A percentile compares a stretch with the other conserved stretches of the same genome.
Conservation (phyloP, 1,140 invertebrate species). For the Drosophila nannoptera region DNA sequence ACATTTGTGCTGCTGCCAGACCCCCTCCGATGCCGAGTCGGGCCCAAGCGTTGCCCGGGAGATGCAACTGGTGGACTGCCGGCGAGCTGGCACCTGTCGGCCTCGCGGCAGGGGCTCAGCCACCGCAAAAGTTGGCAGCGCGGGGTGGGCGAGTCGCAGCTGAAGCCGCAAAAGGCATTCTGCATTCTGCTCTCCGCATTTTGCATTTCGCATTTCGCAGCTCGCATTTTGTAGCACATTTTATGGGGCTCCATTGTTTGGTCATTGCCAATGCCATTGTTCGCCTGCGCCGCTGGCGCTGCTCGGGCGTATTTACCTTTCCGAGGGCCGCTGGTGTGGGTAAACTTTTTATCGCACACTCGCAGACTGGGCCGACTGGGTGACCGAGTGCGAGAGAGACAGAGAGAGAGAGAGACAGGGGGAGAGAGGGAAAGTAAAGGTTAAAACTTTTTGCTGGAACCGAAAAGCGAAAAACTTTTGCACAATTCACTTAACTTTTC, state of each 20-base stretch:
- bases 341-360: slow-evolving; percentile 33
- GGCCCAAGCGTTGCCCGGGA: slow-evolving; percentile 22
- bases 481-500: slow-evolving; percentile 77
- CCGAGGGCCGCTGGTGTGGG: slow-evolving; percentile 37
- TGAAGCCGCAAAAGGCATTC: slow-evolving; percentile 73
- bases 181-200: no score
- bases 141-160: slow-evolving; percentile 35
- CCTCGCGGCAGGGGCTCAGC: slow-evolving; percentile 45
- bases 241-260: slow-evolving; percentile 63
- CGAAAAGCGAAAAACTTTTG: slow-evolving; percentile 67
- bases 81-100: slow-evolving; percentile 2
- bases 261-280: slow-evolving; percentile 58
- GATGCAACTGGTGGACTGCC: slow-evolving; percentile 44
- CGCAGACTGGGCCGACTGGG: slow-evolving; percentile 3
- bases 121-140: slow-evolving; percentile 58
- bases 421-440: neutral
- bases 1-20: no score
- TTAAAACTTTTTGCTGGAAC: slow-evolving; percentile 56
- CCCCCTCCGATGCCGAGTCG: neutral
- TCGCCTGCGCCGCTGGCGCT: slow-evolving; percentile 20
- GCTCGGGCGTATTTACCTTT: slow-evolving; percentile 68
- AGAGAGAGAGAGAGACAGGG: neutral
- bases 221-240: slow-evolving; percentile 75
- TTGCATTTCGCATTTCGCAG: no score
- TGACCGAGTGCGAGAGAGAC: neutral